A percentile compares a stretch with the other conserved stretches of the same genome.
phyloP scores from a whole-genome alignment of 2,113 vertebrate species.

The Laticauda laticaudata region DNA sequence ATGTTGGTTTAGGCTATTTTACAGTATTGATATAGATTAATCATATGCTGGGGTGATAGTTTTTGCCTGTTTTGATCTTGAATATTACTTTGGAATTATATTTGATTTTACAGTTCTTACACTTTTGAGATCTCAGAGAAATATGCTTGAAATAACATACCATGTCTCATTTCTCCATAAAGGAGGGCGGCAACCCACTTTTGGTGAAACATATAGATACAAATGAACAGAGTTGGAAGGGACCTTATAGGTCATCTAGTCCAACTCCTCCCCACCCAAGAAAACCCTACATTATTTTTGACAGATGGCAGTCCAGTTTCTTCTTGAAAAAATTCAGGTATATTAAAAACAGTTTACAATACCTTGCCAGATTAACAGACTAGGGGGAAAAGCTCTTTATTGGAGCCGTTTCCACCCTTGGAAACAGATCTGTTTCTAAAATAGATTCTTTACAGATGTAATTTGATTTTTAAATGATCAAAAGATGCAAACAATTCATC shows the following conservation, averaged over 20 bases:
- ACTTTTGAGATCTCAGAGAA: background rate
- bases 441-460: background rate
- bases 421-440: background rate
- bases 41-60: background rate
- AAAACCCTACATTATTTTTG: no score
- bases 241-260: no score
- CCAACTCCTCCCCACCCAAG: no score
- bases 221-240: no score
- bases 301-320: no score
- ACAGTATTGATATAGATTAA: background rate
- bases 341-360: background rate
- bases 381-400: background rate
- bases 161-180: background rate
- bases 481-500: background rate
- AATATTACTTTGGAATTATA: background rate
- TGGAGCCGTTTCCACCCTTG: background rate
- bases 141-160: background rate
- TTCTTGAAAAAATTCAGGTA: no score
- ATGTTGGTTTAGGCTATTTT: conserved; percentile 15
- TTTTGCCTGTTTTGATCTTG: conserved; percentile 13
- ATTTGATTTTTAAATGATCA: background rate
- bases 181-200: background rate
- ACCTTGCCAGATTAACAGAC: background rate
- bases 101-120: background rate
- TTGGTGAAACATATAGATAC: background rate